Conservation (phyloP, 2,113 vertebrate species). For the Leucosticte australis region DNA sequence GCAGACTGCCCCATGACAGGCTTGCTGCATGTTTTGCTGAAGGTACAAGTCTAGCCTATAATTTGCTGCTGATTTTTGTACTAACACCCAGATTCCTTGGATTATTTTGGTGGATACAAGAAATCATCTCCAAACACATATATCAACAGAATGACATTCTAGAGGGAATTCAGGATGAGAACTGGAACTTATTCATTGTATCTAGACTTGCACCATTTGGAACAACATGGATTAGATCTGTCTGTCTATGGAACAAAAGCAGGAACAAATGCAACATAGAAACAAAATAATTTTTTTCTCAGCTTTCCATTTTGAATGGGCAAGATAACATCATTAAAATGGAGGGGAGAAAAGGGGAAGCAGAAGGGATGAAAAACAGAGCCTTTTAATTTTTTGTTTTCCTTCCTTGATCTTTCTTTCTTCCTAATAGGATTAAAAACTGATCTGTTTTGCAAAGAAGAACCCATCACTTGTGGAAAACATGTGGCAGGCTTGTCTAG, state of each 20-base stretch:
- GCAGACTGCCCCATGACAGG: not conserved
- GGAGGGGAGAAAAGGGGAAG: not conserved
- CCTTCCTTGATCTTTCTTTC: not conserved
- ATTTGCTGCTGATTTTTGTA: conserved; percentile 26
- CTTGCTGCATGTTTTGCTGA: not conserved
- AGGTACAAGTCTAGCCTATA: not conserved
- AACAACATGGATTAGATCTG: not conserved
- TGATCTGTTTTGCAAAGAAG: not conserved
- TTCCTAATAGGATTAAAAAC: conserved; percentile 1
- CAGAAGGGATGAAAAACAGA: not conserved
- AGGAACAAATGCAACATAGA: not conserved
- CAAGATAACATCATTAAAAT: not conserved
- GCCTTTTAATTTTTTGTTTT: not conserved
- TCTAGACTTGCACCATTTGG: not conserved
- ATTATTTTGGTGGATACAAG: not conserved
- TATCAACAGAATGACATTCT: not conserved
- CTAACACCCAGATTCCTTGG: not conserved
- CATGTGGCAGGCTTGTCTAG: conserved; percentile 28
- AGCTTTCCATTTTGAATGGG: not conserved
- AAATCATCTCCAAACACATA: conserved; percentile 12
- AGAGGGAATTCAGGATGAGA: not conserved
- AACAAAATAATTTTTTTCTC: not conserved
- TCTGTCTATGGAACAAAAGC: not conserved
- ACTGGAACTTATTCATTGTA: not conserved
- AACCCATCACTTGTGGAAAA: not conserved